Base-by-base conservation (phyloP, 2,113 vertebrate genomes). In the Litocranius walleri region DNA sequence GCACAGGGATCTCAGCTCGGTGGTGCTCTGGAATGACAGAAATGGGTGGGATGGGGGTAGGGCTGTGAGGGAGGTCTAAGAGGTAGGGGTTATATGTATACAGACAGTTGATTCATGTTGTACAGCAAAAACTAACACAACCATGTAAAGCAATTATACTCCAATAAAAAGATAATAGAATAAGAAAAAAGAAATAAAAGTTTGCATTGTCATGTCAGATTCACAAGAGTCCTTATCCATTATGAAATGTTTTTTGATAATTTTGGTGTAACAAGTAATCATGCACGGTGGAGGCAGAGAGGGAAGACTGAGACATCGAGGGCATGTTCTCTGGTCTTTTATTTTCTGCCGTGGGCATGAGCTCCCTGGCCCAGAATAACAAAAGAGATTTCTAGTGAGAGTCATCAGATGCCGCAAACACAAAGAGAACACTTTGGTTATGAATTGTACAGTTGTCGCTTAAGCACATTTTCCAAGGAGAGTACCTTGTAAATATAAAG, bases 1-100 rank as follows among this genome's bases (percentile, higher is more conserved):
- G 11, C 0, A 0, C 36, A 77, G 71, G 71, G 36, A 13, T 40
- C 71, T 77, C 36, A 43, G 36, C 36, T 77, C 1, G 3, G 36
- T 43, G 36, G 36, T 43, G 71, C 36, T 25, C 71, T 77, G 36
- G 21, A 25, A 77, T 77, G 71, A 77, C 36, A 40, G 21, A 43
- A 43, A 27, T 3, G 71, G 1, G 23, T 77, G 36, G 36, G 36
- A 74, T 14, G 71, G 36, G 4, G 21, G 36, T 43, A 77, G 36
- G 71, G 12, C 36, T 43, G 23, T 25, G 23, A 77, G 36, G 12
- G 21, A 74, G 21, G 36, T 74, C 71, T 40, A 74, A 74, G 36
- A 71, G 9, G 17, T 13, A 43, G 5, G 21, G n/a, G 19, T 11
- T 71, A 43, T 27, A 77, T 77, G 12, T 43, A 6, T 77, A 77